Evolutionary conservation across 2,888 invertebrate genomes (phyloP), one percentile per base, ranked within the genome.

Genomic region (Diachrysia chrysitis): DNA sequence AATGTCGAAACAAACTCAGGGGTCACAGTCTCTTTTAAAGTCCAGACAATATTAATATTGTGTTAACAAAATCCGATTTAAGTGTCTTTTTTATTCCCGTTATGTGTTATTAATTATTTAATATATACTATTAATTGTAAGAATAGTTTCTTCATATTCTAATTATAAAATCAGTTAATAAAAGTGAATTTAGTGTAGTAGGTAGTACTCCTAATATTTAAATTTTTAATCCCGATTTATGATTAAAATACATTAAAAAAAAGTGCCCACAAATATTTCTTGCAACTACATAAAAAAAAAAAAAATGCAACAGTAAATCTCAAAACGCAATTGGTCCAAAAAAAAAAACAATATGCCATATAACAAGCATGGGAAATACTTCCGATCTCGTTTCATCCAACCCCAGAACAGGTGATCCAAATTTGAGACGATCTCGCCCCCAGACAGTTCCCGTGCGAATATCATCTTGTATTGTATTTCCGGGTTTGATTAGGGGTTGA

Each of bases 371-470:
- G 42, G 7, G 42, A 42, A 42, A n/a, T 14, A 42, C 16, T 10
- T 48, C 48, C 48, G 21, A 51, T 51, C 14, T 4, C 17, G 19
- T 48, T n/a, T 42, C 48, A 46, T 14, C 37, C 19, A 46, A 37
- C 37, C 19, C 16, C 7, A 14, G 4, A 54, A 55, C 61, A 66
- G 14, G 58, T 58, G 81, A 64, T 76, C 73, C 6, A 72, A n/a
- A 78, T 80, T 65, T 64, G 66, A 75, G 48, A 59, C 2, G 3
- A 2, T 9, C 17, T 9, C 17, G 3, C 4, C 21, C 12, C 19
- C 42, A 14, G 16, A 9, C 42, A 29, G 64, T 78, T 70, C 69
- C 81, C 79, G 68, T 79, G 79, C 79, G 79, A 79, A 79, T 81
- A 62, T 71, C 73, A 81, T 81, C 76, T 66, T 73, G 5, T 21